Percentiles rank a stretch among this genome's conserved stretches.
These are phyloP conservation scores for Chanos chanos DNA, from an alignment of 2,797 vertebrate species.

Conservation along the genomic window DNA sequence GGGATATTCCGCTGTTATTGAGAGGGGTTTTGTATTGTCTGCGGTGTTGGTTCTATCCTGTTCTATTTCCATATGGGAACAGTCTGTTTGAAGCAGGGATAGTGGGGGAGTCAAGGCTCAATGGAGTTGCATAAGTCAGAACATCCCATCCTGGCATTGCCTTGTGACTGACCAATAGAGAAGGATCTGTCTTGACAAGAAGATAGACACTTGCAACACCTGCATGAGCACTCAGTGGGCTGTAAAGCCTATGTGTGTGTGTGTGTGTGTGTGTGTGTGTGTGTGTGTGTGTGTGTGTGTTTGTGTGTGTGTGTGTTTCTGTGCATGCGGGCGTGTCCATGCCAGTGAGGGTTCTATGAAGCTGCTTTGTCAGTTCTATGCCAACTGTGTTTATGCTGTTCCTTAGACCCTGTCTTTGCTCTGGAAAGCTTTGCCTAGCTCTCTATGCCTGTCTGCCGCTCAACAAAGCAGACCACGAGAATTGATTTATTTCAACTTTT, in stretches of 20 bases:
- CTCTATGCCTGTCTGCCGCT: no score
- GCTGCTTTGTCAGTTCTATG: no score
- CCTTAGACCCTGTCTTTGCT: no score
- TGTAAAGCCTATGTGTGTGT: not conserved
- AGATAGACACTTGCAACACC: not conserved
- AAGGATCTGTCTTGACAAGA: not conserved
- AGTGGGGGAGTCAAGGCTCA: slow-evolving; percentile 2
- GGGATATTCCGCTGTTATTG: not conserved
- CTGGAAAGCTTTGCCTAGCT: no score
- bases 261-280: not conserved
- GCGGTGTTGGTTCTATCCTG: not conserved
- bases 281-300: not conserved
- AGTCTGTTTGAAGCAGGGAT: slow-evolving; percentile 6
- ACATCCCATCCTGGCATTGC: slow-evolving; percentile 1
- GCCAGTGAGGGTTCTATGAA: no score
- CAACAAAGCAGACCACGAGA: no score
- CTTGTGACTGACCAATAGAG: not conserved
- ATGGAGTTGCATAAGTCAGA: slow-evolving; percentile 18
- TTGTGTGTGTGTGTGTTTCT: no score
- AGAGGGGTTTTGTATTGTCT: not conserved
- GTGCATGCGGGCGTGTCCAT: no score
- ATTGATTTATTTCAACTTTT: no score
- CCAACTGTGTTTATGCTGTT: no score
- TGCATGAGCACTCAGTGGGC: not conserved
- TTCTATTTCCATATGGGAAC: slow-evolving; percentile 3